Base-by-base conservation (phyloP, 2,888 invertebrate genomes). In the Lampropteryx suffumata region DNA sequence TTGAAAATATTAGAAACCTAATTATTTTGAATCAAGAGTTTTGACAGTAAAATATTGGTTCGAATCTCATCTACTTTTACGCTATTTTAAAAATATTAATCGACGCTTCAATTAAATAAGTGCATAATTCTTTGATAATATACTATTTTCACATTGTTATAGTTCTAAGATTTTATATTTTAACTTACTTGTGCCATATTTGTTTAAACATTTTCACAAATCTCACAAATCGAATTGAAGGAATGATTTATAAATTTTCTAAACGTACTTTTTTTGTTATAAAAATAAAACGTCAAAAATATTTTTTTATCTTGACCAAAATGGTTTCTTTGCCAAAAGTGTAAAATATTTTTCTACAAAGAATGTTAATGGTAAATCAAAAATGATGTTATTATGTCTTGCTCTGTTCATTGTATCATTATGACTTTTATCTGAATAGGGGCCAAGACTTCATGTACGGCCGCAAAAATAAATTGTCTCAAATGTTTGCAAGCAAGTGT, bases 321-420 rank as follows among this genome's bases (percentile, higher is more conserved):
- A 27, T 35, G 42, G 35, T 52, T 57, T 40, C 24, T 29, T 50
- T 57, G 36, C 44, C 46, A 28, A 48, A 44, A 44, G 48, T 52
- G 10, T n/a, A 41, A 55, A 55, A 44, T 59, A 61, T 61, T 61
- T 61, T 61, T 56, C 35, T 55, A 57, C 6, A 44, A 40, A 43
- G 30, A 43, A 42, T 47, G 33, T 50, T 29, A 27, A n/a, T n/a
- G 50, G 41, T 28, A 27, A 35, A 42, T 30, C 37, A 30, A 46
- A 44, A 26, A 51, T 30, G 43, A n/a, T 39, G 17, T 4, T 17
- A n/a, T n/a, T n/a, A 47, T 32, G 41, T 33, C 50, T 50, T 55
- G 51, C 53, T 37, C 24, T 11, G 21, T 48, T 47, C 24, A 29
- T 21, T 24, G 24, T 1, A 14, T 21, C 6, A 30, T 24, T 4